These are phyloP conservation scores for Caenorhabditis doughertyi DNA, from an alignment of 2,888 invertebrate genomes.

Conservation along the genomic window DNA sequence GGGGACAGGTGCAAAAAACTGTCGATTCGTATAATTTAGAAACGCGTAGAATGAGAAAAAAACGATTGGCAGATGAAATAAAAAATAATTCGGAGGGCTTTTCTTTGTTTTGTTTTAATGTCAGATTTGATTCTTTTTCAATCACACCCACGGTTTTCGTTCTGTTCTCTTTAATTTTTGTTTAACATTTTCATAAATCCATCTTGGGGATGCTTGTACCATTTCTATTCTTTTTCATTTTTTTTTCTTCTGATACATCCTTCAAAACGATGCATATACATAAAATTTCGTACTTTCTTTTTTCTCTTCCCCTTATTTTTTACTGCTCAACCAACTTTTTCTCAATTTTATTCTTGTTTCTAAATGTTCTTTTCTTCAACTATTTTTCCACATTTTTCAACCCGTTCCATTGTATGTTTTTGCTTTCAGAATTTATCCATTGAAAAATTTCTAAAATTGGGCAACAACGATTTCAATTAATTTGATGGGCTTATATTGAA, in stretches of 20 bases:
- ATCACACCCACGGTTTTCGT: constrained; percentile 2
- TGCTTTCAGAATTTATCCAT: neutral
- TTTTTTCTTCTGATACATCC: neutral
- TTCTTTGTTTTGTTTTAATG: no score
- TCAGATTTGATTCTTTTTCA: neutral
- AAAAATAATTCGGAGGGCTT: neutral
- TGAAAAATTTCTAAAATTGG: neutral
- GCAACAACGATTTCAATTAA: constrained; percentile 37
- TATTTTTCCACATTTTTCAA: constrained; percentile 4
- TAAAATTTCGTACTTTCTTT: constrained; percentile 33
- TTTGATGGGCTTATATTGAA: constrained; percentile 46
- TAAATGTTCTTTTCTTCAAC: neutral
- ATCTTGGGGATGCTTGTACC: neutral
- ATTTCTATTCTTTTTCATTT: neutral
- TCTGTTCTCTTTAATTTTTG: neutral
- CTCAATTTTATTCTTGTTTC: constrained; percentile 35
- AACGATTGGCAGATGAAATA: neutral
- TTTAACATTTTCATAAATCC: neutral
- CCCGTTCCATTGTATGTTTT: no score
- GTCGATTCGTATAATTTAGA: constrained; percentile 9
- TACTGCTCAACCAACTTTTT: constrained; percentile 9
- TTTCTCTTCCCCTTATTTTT: neutral
- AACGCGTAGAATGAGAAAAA: no score
- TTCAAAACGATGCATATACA: constrained; percentile 24
- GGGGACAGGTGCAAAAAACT: constrained; percentile 45